Evolutionary conservation across 1,140 invertebrate genomes (phyloP), one percentile per base, ranked within the genome.

Genomic region (Globodera rostochiensis): DNA sequence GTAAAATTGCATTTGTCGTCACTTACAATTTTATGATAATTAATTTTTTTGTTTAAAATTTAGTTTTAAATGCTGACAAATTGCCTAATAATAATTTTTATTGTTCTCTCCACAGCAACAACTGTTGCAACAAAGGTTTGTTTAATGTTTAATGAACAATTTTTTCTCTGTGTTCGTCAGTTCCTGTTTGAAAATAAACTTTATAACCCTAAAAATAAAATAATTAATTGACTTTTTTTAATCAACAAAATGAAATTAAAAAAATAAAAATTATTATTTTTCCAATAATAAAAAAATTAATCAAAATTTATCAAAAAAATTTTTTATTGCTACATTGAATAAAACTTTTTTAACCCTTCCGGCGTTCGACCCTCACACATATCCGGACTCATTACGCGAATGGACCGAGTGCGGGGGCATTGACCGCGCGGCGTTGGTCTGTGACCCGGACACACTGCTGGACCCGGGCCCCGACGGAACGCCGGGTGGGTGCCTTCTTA

Each of bases 401-500:
- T 77, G 64, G 25, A 6, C 8, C 36, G 64, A 60, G n/a, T 77
- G 74, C 25, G 70, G 70, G n/a, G 74, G 74, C 64, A 77, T 67
- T 25, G 74, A 67, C 49, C 50, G 66, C 36, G 46, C 74, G 11
- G 8, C 74, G 36, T 53, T 77, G 21, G 64, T 77, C 15, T 77
- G 74, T 36, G 74, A 77, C 36, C 53, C 64, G 36, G 74, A 77
- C 64, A 60, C 21, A 47, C 64, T 77, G 64, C 64, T 77, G n/a
- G 66, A 77, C 36, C 6, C 15, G 8, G 19, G 7, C 64, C n/a
- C 8, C 7, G 25, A 25, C 21, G 64, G 64, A 69, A 19, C 7
- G 25, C 70, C 36, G 64, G 74, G 74, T 77, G 7, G 45, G 5
- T 74, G n/a, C n/a, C 7, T 21, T 9, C 6, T 46, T 57, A 46